Conservation (phyloP, 1,140 invertebrate genomes). For the Propsilocerus akamusi region DNA sequence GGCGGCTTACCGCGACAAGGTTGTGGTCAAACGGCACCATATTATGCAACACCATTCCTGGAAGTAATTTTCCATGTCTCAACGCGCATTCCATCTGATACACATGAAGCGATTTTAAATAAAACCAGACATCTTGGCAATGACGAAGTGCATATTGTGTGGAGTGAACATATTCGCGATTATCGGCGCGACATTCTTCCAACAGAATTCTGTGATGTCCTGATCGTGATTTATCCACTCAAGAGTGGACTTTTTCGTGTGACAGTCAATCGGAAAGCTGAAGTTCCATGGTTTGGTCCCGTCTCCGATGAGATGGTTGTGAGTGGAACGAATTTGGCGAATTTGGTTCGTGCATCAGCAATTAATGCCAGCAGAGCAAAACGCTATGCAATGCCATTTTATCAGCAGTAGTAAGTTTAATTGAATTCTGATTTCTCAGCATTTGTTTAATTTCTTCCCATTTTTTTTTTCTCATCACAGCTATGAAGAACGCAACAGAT, state of each 20-base stretch:
- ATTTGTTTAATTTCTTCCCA: neutral
- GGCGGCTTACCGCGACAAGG: slow-evolving; percentile 87
- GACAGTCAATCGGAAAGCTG: slow-evolving; percentile 66
- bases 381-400: slow-evolving; percentile 68
- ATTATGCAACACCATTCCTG: slow-evolving; percentile 83
- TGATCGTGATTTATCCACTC: slow-evolving; percentile 93
- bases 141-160: slow-evolving; percentile 98
- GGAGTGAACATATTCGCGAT: slow-evolving; percentile 91
- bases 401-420: slow-evolving; percentile 69
- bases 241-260: slow-evolving; percentile 62
- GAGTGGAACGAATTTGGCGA: slow-evolving; percentile 62
- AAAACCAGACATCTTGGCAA: slow-evolving; percentile 95
- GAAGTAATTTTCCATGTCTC: slow-evolving; percentile 90
- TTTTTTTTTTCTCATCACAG: slow-evolving; percentile 28
- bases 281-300: slow-evolving; percentile 89
- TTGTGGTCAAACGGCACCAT: slow-evolving; percentile 84
- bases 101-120: slow-evolving; percentile 69
- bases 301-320: slow-evolving; percentile 89
- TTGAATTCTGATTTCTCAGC: neutral
- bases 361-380: slow-evolving; percentile 84
- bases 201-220: slow-evolving; percentile 97
- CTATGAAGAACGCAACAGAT: slow-evolving; percentile 77
- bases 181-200: slow-evolving; percentile 94
- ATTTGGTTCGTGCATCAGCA: slow-evolving; percentile 77
- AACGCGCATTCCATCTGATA: slow-evolving; percentile 87